Percentiles rank a stretch among this genome's conserved stretches.
Conservation (phyloP, 2,797 vertebrate genomes). For the Eulemur coronatus region DNA sequence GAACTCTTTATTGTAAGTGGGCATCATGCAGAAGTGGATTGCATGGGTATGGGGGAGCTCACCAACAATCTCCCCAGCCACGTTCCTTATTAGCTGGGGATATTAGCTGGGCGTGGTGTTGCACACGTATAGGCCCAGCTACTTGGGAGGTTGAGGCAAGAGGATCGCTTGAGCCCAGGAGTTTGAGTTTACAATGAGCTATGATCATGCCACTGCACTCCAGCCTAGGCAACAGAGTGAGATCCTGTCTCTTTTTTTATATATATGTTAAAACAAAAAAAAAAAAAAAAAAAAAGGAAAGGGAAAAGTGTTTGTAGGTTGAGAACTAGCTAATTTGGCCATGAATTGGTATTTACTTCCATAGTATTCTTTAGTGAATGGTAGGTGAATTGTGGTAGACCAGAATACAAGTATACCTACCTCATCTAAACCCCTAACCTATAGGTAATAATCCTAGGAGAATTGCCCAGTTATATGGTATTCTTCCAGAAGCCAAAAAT, state of each 20-base stretch:
- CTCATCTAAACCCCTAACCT: not conserved
- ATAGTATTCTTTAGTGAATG: not conserved
- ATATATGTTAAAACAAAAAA: too few relatives aligned
- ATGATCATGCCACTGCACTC: not conserved
- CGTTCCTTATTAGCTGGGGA: not conserved
- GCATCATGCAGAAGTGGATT: not conserved
- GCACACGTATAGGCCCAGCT: not conserved
- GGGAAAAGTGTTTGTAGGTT: not conserved
- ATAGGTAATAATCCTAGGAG: not conserved
- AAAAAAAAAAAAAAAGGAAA: not conserved
- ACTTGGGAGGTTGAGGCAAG: not conserved
- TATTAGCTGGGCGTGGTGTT: not conserved
- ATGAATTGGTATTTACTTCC: not conserved
- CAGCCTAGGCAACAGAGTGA: not conserved
- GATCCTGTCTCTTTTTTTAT: not conserved
- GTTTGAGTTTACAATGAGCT: not conserved
- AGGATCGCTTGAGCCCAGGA: not conserved
- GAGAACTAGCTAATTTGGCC: not conserved
- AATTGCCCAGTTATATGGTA: not conserved
- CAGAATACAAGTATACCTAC: not conserved
- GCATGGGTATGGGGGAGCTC: not conserved
- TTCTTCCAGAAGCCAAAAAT: slow-evolving; percentile 11
- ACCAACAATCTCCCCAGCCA: not conserved
- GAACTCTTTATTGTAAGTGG: not conserved
- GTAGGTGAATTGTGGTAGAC: not conserved